A percentile compares a stretch with the other conserved stretches of the same genome.
These are phyloP conservation scores for Chelon labrosus DNA, from an alignment of 2,797 vertebrate genomes.

Conservation along the genomic window DNA sequence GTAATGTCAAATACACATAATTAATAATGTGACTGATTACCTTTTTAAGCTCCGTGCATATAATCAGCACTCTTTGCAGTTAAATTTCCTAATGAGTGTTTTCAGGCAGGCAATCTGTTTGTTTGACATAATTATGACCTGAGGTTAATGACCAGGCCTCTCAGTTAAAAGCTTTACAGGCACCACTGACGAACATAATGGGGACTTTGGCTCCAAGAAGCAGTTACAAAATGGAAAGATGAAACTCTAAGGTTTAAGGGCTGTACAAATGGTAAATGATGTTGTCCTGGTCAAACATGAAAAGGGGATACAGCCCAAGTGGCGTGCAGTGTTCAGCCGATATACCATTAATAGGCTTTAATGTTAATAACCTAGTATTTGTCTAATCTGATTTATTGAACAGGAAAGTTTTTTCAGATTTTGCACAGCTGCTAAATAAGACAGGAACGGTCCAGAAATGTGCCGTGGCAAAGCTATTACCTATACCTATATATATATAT, in stretches of 20 bases:
- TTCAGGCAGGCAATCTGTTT: background rate
- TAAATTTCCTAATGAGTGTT: background rate
- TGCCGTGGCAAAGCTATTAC: too few relatives aligned
- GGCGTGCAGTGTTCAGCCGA: accelerated
- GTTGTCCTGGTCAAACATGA: background rate
- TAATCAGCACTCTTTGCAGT: slow-evolving; percentile 15
- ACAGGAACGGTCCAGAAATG: too few relatives aligned
- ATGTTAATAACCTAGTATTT: background rate
- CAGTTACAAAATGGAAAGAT: slow-evolving; percentile 12
- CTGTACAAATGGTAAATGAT: slow-evolving; percentile 7
- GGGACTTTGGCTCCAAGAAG: slow-evolving; percentile 8
- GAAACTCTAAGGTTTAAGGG: background rate
- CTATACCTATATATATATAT: too few relatives aligned
- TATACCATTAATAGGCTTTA: background rate
- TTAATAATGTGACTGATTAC: background rate
- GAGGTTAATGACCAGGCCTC: slow-evolving; percentile 8
- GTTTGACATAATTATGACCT: slow-evolving; percentile 17
- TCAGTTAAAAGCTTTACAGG: slow-evolving; percentile 15
- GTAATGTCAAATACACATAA: background rate
- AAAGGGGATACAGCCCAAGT: background rate
- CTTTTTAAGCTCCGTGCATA: slow-evolving; percentile 4
- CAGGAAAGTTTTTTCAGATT: background rate
- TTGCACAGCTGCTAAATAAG: background rate
- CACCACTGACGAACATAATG: slow-evolving; percentile 4
- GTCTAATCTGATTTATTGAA: background rate